A percentile compares a stretch with the other conserved stretches of the same genome.
Conservation (phyloP, 1,140 invertebrate genomes). For the Triops cancriformis region DNA sequence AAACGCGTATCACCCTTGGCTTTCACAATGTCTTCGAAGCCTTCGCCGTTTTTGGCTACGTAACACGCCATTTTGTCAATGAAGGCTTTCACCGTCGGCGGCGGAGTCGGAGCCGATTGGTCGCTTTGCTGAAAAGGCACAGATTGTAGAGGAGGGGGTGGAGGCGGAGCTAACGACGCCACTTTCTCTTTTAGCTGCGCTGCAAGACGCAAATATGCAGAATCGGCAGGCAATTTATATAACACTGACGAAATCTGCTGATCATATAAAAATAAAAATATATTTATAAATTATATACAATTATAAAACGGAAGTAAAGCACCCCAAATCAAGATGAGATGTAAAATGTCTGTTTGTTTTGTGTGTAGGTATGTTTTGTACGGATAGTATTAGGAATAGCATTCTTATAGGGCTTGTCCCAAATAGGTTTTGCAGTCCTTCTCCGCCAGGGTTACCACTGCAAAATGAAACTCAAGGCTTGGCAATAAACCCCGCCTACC, state of each 20-base stretch:
- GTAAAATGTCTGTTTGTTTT: too few relatives aligned
- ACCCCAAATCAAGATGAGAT: too few relatives aligned
- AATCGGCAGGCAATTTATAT: constrained; percentile 70
- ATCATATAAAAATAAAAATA: neutral
- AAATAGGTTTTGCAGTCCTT: too few relatives aligned
- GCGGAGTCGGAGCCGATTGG: constrained; percentile 47
- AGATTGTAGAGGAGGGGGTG: too few relatives aligned
- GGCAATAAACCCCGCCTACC: too few relatives aligned
- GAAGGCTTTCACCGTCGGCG: constrained; percentile 70
- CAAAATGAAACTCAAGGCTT: too few relatives aligned
- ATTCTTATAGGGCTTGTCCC: too few relatives aligned
- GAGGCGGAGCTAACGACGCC: constrained; percentile 27
- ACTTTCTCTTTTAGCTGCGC: constrained; percentile 68
- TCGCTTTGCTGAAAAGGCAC: neutral
- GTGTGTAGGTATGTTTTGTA: too few relatives aligned
- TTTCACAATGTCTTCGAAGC: constrained; percentile 81
- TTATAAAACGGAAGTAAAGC: too few relatives aligned
- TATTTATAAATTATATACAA: too few relatives aligned
- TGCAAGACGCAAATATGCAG: constrained; percentile 73
- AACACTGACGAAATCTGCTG: constrained; percentile 34
- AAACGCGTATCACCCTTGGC: constrained; percentile 74
- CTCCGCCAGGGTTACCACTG: too few relatives aligned
- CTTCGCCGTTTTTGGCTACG: constrained; percentile 84
- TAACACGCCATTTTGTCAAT: constrained; percentile 95
- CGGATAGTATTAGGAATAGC: too few relatives aligned